Evolutionary conservation across 1,140 invertebrate genomes (phyloP), one percentile per base, ranked within the genome.

Genomic region (Drosophila sproati): DNA sequence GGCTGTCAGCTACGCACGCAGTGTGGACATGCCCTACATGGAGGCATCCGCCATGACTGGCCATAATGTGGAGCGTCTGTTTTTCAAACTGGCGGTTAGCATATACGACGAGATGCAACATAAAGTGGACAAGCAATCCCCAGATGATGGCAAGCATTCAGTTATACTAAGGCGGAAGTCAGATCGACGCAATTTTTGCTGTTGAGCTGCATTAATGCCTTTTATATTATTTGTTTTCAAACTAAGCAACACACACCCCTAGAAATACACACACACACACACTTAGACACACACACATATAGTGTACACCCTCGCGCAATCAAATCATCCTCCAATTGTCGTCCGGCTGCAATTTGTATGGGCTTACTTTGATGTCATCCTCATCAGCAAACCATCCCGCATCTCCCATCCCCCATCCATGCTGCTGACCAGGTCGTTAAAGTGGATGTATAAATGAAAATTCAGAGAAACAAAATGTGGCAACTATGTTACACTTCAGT

Each of bases 291-390:
- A 34, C 34, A 10, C 5, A 61, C 35, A 32, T 1, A 20, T 20
- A 20, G 20, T 20, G 32, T 12, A 31, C 29, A 41, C 39, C 55
- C 55, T 32, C 43, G 37, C 4, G 50, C 63, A 68, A 73, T 60
- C 71, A 69, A 74, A 74, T 73, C 32, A 56, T 73, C 20, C 8
- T 43, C 32, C 78, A 77, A 78, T 86, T 86, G 77, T 68, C 47
- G 20, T 6, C 8, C 73, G 50, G 35, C 54, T 45, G 35, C 75
- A 78, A 82, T 86, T 86, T 78, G 47, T 61, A 43, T 41, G 47
- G 73, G 78, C 78, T 86, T 85, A 85, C 70, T 67, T 73, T 82
- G 66, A 82, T 82, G 70, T 48, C 60, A 12, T 3, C 5, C 20
- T 3, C 31, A 20, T 20, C 20, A 20, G 20, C 20, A 20, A 20